phyloP scores from a whole-genome alignment of 2,888 invertebrate genomes.

The Drosophila subsilvestris region DNA sequence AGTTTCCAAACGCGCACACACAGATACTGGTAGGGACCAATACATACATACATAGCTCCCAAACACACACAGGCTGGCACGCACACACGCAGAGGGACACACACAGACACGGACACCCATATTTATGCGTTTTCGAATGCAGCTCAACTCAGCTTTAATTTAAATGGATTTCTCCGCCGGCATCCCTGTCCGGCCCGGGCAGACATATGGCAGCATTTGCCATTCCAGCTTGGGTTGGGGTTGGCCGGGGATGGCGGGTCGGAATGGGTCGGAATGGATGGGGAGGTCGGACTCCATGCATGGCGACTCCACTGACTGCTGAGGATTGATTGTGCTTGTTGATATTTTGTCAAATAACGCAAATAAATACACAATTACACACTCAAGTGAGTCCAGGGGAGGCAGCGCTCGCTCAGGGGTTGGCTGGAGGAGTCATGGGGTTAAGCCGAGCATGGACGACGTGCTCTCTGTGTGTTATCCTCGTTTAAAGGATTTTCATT shows the following conservation, averaged over 20 bases:
- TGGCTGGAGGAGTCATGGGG: slow-evolving; percentile 50
- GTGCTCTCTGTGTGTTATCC: slow-evolving; percentile 58
- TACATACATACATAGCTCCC: slow-evolving; percentile 9
- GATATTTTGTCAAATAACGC: slow-evolving; percentile 82
- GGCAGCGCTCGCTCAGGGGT: slow-evolving; percentile 11
- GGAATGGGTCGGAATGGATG: slow-evolving; percentile 19
- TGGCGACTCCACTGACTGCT: slow-evolving; percentile 49
- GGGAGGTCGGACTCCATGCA: slow-evolving; percentile 40
- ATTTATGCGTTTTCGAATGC: slow-evolving; percentile 79
- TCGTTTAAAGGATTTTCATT: slow-evolving; percentile 79
- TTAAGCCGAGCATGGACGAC: slow-evolving; percentile 54
- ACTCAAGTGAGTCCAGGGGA: slow-evolving; percentile 78
- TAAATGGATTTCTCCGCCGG: slow-evolving; percentile 72
- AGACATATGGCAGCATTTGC: slow-evolving; percentile 76
- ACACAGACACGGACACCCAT: slow-evolving; percentile 41
- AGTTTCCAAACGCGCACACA: slow-evolving; percentile 63
- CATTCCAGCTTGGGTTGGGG: slow-evolving; percentile 48
- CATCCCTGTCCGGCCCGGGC: slow-evolving; percentile 12
- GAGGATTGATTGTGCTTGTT: slow-evolving; percentile 82
- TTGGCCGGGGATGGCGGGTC: slow-evolving; percentile 4
- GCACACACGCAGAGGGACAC: slow-evolving; percentile 7
- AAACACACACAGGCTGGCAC: slow-evolving; percentile 26
- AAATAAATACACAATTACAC: slow-evolving; percentile 84
- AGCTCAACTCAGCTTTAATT: slow-evolving; percentile 79
- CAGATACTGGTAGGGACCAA: slow-evolving; percentile 12